phyloP scores from a whole-genome alignment of 2,888 invertebrate genomes.

The Pomacea canaliculata region DNA sequence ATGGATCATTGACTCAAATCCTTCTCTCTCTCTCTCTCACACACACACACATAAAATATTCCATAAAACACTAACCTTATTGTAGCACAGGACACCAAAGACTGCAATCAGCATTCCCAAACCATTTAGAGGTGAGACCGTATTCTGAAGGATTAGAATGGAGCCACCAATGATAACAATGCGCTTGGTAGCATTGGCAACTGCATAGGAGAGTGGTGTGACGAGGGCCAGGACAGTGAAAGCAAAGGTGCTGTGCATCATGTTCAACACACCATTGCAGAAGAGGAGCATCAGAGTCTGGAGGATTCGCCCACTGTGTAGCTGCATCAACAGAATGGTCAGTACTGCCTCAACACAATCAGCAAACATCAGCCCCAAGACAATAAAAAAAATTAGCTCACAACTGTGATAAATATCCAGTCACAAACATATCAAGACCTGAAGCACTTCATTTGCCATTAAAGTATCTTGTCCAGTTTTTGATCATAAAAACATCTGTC shows the following conservation, averaged over 20 bases:
- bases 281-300: slow-evolving; percentile 74
- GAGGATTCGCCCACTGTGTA: slow-evolving; percentile 52
- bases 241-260: slow-evolving; percentile 94
- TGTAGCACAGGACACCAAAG: slow-evolving; percentile 90
- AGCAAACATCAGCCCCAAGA: too few relatives aligned
- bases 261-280: slow-evolving; percentile 88
- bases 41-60: too few relatives aligned
- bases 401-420: too few relatives aligned
- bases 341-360: too few relatives aligned
- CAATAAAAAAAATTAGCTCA: too few relatives aligned
- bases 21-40: too few relatives aligned
- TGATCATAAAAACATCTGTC: too few relatives aligned
- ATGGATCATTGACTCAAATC: too few relatives aligned
- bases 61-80: slow-evolving; percentile 76
- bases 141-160: slow-evolving; percentile 88
- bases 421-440: too few relatives aligned
- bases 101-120: slow-evolving; percentile 92
- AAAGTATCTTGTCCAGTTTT: too few relatives aligned
- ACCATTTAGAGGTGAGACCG: slow-evolving; percentile 87
- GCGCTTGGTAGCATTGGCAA: slow-evolving; percentile 94
- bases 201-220: slow-evolving; percentile 94
- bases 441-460: too few relatives aligned
- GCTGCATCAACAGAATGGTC: slow-evolving; percentile 39
- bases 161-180: slow-evolving; percentile 89
- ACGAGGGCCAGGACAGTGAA: slow-evolving; percentile 91